Base-by-base conservation (phyloP, 2,113 vertebrate species). In the Potamarius usumacintae region DNA sequence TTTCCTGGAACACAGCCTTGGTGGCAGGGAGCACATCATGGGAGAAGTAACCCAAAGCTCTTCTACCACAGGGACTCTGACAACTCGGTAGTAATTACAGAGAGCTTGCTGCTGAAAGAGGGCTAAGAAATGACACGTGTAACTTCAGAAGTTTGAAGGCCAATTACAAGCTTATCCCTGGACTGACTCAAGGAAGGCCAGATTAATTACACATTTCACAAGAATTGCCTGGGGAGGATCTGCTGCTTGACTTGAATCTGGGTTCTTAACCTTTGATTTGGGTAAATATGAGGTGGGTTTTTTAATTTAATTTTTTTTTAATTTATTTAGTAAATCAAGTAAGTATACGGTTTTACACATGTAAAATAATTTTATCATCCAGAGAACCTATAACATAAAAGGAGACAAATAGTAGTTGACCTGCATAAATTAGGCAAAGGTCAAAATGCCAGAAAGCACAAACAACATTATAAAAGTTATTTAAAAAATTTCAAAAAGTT, bases 171-270 rank as follows among this genome's bases (percentile, higher is more conserved):
- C 85, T 87, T 91, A 92, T 94, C 90, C 87, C 90, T 90, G 89
- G 90, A 89, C 67, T 78, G 65, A 86, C 76, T 88, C 80, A 57
- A 82, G 57, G 67, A 84, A 86, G 83, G 77, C 67, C 80, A 88
- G 65, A 92, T 94, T 95, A 93, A 95, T 95, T 94, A 94, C 92
- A 93, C 92, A 91, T 93, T 93, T 90, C 89, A 90, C 90, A 91
- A 89, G 79, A 87, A 92, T 91, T 93, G 92, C 25, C 76, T 77
- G 22, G 10, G 63, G 78, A 88, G 88, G 88, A 90, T 89, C 89
- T 92, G 89, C 91, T 90, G 89, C 88, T 18, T 22, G 27, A 74
- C 48, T 42, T 67, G 58, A 63, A 67, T 82, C 48, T 78, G 62
- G 52, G 78, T 87, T 89, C 48, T 85, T 52, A 87, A 20, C 7